Conservation (phyloP, 2,888 invertebrate species). For the Pediacus dermestoides region DNA sequence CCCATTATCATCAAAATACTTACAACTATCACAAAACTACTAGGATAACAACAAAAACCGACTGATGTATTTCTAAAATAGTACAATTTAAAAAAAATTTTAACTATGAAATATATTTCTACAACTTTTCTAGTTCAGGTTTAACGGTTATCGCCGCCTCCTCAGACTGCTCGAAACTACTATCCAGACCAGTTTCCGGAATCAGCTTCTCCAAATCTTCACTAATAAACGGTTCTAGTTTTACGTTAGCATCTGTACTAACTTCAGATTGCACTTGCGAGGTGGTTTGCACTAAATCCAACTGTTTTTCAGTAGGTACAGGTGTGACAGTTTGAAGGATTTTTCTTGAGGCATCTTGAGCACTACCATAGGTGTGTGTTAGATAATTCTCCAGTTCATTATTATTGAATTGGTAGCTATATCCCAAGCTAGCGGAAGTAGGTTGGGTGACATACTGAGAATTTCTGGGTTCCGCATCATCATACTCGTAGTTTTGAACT, state of each 20-base stretch:
- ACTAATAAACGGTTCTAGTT: too few species aligned
- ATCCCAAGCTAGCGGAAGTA: neutral
- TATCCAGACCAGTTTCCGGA: neutral
- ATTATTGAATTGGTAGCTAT: neutral
- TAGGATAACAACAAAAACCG: too few species aligned
- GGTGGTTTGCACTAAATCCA: too few species aligned
- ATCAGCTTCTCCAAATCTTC: too few species aligned
- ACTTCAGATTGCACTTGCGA: too few species aligned
- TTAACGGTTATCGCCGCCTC: constrained; percentile 3
- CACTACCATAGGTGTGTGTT: constrained; percentile 1
- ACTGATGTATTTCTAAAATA: too few species aligned
- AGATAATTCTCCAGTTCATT: constrained; percentile 8
- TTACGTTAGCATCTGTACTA: too few species aligned
- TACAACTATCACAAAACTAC: too few species aligned
- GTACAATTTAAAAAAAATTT: too few species aligned
- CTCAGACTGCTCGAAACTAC: neutral
- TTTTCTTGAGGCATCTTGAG: neutral
- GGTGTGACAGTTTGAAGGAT: too few species aligned
- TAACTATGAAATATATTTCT: constrained; percentile 11
- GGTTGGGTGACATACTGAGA: neutral
- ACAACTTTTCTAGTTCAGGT: constrained; percentile 7
- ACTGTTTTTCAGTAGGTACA: too few species aligned
- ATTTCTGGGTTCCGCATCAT: constrained; percentile 6
- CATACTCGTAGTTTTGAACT: constrained; percentile 10
- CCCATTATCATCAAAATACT: too few species aligned